Base-by-base conservation (phyloP, 2,113 vertebrate genomes). In the Pogonocichla stellata region DNA sequence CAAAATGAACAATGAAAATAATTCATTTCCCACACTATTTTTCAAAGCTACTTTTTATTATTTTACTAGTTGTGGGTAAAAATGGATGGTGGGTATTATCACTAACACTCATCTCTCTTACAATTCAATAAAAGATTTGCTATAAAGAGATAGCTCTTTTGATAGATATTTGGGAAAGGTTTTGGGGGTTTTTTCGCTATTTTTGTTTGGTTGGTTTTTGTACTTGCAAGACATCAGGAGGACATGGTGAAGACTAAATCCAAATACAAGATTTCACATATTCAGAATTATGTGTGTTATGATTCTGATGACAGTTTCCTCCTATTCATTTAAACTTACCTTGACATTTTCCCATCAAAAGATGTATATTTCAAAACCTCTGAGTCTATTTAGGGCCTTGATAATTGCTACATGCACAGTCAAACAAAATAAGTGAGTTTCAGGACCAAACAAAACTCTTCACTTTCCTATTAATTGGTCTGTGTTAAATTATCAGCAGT, bases 241-340 rank as follows among this genome's bases (percentile, higher is more conserved):
- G 40, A 94, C 6, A 3, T 60, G 80, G 84, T 10, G 48, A 78
- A 74, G 28, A 94, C 20, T 61, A 43, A 86, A 82, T 45, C 25
- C 4, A 13, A 69, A 36, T 26, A 61, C 14, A 70, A 70, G 50
- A 38, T 47, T 80, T 80, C 64, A 88, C 47, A 73, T 70, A 70
- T 10, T 69, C 50, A 77, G 38, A 70, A 56, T 88, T 57, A 74
- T 23, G 19, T 25, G 33, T 48, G 31, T 54, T 90, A 48, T 80
- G 72, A 78, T 81, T 81, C 51, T 83, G 56, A 47, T 42, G 40
- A 42, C 14, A 42, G 40, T 42, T 42, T 42, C 60, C 16, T 60
- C n/a, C 38, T 50, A 48, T 20, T 91, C 10, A 57, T 88, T 94
- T 62, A 85, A 79, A 95, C 66, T 93, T 85, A 97, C 78, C 87